A percentile compares a stretch with the other conserved stretches of the same genome.
Conservation (phyloP, 2,113 vertebrate genomes). For the Meleagris gallopavo region DNA sequence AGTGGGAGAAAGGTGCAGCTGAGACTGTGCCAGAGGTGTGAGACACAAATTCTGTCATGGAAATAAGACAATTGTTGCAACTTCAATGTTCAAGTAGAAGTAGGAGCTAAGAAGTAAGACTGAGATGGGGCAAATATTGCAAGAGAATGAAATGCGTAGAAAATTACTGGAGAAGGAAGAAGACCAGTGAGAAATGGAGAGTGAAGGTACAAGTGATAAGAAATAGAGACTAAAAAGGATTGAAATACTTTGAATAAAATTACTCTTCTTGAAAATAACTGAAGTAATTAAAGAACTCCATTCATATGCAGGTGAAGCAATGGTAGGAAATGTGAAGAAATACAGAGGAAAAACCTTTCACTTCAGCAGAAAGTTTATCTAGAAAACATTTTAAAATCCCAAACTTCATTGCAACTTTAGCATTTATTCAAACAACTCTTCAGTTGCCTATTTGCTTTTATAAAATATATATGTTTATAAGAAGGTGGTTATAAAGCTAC, state of each 20-base stretch:
- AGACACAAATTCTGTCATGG: not conserved
- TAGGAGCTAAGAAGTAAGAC: not conserved
- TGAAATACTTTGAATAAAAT: not conserved
- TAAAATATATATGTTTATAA: not conserved
- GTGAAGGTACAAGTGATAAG: not conserved
- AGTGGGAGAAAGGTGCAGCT: not conserved
- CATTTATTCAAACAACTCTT: not conserved
- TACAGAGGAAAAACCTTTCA: not conserved
- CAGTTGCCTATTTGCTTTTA: not conserved
- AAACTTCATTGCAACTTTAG: not conserved
- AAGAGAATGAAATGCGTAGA: not conserved
- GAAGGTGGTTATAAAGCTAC: not conserved
- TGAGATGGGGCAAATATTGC: not conserved
- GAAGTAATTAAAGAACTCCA: not conserved
- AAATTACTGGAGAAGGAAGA: not conserved
- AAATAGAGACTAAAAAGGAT: not conserved
- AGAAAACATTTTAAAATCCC: not conserved
- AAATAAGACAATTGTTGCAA: not conserved
- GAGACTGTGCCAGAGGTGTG: not conserved
- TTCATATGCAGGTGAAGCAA: not conserved
- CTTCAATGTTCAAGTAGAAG: not conserved
- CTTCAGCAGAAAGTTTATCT: not conserved
- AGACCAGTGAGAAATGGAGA: not conserved
- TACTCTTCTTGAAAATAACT: not conserved
- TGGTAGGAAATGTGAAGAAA: not conserved